phyloP scores from a whole-genome alignment of 2,113 vertebrate species.

The Rousettus leschenaultii region DNA sequence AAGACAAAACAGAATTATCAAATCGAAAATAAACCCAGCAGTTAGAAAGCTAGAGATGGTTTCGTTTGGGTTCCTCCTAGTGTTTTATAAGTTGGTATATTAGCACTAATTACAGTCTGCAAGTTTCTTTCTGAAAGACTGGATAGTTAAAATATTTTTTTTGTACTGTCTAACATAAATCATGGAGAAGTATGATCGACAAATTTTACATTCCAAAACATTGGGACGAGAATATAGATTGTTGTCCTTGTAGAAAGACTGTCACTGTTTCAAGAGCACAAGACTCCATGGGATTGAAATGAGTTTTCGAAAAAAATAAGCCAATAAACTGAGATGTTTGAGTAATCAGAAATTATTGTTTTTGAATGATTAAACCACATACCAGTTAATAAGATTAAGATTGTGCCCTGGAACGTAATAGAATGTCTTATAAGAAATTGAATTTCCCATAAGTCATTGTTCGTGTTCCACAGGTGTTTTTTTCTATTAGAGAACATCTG shows the following conservation, averaged over 20 bases:
- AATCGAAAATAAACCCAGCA: not conserved
- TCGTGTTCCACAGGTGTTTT: not conserved
- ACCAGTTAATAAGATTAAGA: not conserved
- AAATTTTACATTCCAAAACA: not conserved
- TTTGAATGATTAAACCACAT: not conserved
- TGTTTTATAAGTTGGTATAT: not conserved
- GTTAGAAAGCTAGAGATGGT: not conserved
- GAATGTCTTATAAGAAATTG: not conserved
- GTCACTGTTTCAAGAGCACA: not conserved
- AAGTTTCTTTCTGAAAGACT: not conserved
- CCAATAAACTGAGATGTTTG: not conserved
- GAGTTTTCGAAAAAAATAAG: not conserved
- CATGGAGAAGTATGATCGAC: not conserved
- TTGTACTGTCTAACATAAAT: not conserved
- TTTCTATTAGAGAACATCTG: conserved; percentile 36
- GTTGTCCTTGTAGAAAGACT: not conserved
- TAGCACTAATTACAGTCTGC: not conserved
- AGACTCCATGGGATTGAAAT: not conserved
- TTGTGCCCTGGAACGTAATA: not conserved
- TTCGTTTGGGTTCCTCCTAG: rapidly evolving
- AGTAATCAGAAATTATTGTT: not conserved
- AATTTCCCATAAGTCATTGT: not conserved
- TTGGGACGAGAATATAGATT: not conserved
- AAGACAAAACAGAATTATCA: not conserved
- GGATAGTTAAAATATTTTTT: not conserved